Percentiles rank a stretch among this genome's conserved stretches.
Conservation (phyloP, 2,113 vertebrate species). For the Mus spicilegus region DNA sequence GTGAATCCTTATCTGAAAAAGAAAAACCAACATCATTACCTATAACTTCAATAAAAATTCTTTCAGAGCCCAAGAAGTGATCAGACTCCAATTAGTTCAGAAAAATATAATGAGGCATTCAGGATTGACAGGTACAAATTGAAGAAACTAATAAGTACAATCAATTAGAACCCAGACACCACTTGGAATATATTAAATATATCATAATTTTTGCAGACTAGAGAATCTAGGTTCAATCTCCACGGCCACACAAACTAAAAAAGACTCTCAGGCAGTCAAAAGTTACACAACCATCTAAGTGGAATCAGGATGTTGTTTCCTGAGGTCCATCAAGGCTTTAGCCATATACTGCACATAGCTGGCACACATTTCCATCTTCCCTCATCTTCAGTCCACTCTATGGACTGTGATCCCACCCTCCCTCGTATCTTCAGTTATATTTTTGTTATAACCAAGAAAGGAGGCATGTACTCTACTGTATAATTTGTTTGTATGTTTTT, state of each 20-base stretch:
- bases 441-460: slow-evolving; percentile 26
- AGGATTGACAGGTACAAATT: neutral
- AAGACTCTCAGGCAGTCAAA: slow-evolving; percentile 55
- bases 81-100: neutral
- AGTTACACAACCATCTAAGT: neutral
- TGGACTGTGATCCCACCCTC: neutral
- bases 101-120: slow-evolving; percentile 34
- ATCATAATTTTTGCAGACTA: neutral
- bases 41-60: neutral
- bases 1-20: slow-evolving; percentile 90
- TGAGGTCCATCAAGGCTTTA: slow-evolving; percentile 6
- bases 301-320: neutral
- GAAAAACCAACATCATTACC: neutral
- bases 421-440: neutral
- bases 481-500: neutral
- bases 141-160: neutral
- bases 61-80: neutral
- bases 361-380: neutral
- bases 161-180: neutral
- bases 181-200: neutral
- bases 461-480: neutral
- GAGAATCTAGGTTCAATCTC: neutral
- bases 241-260: neutral
- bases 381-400: neutral
- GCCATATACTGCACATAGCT: neutral